Evolutionary conservation across 2,113 vertebrate species (phyloP).

Genomic region (Phrynocephalus versicolor): DNA sequence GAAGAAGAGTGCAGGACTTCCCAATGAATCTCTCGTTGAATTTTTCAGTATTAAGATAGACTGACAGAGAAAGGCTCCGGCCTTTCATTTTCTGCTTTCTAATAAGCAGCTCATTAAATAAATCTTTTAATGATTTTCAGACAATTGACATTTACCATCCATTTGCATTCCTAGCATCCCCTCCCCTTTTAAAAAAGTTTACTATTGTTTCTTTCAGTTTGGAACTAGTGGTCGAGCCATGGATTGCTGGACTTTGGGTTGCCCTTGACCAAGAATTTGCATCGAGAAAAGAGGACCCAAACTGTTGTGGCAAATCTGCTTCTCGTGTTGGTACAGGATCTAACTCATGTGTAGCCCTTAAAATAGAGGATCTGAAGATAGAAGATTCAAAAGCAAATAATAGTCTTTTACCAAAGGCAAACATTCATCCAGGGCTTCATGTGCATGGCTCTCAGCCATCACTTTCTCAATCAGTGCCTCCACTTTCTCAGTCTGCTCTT

Average conservation of each 20-base stretch:
- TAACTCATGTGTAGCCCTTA: constrained; percentile 51
- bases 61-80: background rate
- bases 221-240: constrained; percentile 93
- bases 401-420: constrained; percentile 9
- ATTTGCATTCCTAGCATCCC: background rate
- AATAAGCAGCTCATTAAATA: background rate
- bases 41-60: background rate
- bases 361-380: constrained; percentile 77
- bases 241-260: constrained; percentile 92
- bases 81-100: background rate
- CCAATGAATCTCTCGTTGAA: background rate
- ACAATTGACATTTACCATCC: background rate
- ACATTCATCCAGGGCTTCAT: background rate
- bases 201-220: constrained; percentile 71
- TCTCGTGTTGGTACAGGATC: background rate
- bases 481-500: constrained; percentile 81
- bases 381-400: constrained; percentile 49
- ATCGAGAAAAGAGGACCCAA: constrained; percentile 60
- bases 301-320: background rate
- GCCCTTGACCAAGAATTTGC: constrained; percentile 77
- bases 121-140: background rate
- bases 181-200: background rate
- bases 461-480: constrained; percentile 78
- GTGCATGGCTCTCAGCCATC: constrained; percentile 63
- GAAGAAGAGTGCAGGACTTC: background rate